A percentile compares a stretch with the other conserved stretches of the same genome.
These are phyloP conservation scores for Hippocampus abdominalis DNA, from an alignment of 2,113 vertebrate species.

Conservation along the genomic window DNA sequence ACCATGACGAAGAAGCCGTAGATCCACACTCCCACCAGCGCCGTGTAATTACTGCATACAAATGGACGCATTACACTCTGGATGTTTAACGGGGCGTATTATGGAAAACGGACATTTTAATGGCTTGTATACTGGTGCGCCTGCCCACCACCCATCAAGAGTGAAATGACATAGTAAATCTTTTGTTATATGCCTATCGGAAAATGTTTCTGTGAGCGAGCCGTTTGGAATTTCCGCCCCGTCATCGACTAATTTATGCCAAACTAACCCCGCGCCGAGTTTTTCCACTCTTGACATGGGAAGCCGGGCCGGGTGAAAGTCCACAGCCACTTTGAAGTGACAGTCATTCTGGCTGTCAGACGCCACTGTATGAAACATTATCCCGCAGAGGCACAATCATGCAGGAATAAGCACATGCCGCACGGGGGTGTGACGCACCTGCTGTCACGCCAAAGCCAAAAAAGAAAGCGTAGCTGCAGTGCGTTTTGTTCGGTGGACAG, in stretches of 20 bases:
- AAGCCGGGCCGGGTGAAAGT: background rate
- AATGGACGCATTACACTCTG: slow-evolving; percentile 17
- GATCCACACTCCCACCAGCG: slow-evolving; percentile 95
- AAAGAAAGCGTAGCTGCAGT: background rate
- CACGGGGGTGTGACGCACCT: background rate
- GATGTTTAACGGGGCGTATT: slow-evolving; percentile 22
- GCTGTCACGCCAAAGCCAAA: background rate
- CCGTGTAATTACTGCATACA: slow-evolving; percentile 88
- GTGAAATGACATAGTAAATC: background rate
- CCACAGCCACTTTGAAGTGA: background rate
- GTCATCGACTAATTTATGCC: no score
- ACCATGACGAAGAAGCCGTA: slow-evolving; percentile 94
- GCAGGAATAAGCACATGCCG: no score
- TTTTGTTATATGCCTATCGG: background rate
- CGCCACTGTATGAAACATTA: no score
- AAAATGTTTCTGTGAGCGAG: background rate
- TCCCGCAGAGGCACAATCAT: background rate
- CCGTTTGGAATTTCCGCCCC: background rate
- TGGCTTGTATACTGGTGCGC: background rate
- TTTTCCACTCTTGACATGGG: background rate
- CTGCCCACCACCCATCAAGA: background rate
- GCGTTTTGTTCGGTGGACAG: background rate
- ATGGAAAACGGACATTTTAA: slow-evolving; percentile 9
- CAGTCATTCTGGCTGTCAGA: background rate
- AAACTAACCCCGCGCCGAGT: background rate